phyloP scores from a whole-genome alignment of 2,888 invertebrate genomes.

The Cephus sareptanus region DNA sequence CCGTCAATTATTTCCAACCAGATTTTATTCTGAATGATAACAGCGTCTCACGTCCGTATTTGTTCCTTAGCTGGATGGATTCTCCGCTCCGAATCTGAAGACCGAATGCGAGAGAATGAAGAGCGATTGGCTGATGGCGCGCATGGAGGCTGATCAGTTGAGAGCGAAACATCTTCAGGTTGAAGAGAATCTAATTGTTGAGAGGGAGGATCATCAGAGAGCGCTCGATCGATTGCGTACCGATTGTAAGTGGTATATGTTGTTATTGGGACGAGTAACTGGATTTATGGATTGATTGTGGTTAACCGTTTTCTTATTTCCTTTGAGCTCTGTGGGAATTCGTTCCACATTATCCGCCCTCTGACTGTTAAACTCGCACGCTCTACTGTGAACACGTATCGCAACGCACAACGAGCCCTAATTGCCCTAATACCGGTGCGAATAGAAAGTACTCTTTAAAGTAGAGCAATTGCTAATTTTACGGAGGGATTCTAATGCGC shows the following conservation, averaged over 20 bases:
- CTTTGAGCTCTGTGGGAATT: background rate
- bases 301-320: background rate
- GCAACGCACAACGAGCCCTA: constrained; percentile 36
- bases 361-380: background rate
- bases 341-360: background rate
- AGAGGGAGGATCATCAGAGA: constrained; percentile 59
- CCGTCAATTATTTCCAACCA: background rate
- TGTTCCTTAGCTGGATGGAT: constrained; percentile 71
- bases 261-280: background rate
- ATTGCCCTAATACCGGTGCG: constrained; percentile 40
- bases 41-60: constrained; percentile 11
- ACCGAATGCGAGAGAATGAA: constrained; percentile 68
- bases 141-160: constrained; percentile 67
- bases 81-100: constrained; percentile 69
- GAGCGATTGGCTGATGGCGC: constrained; percentile 65
- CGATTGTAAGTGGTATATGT: constrained; percentile 46
- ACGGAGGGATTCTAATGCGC: constrained; percentile 6
- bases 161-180: constrained; percentile 57
- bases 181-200: constrained; percentile 61
- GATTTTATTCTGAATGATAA: background rate
- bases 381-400: constrained; percentile 1
- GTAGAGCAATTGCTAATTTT: constrained; percentile 50
- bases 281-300: background rate
- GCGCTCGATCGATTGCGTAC: constrained; percentile 60
- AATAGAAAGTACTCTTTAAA: constrained; percentile 31